These are phyloP conservation scores for Saccopteryx leptura DNA, from an alignment of 2,113 vertebrate genomes.

Conservation along the genomic window DNA sequence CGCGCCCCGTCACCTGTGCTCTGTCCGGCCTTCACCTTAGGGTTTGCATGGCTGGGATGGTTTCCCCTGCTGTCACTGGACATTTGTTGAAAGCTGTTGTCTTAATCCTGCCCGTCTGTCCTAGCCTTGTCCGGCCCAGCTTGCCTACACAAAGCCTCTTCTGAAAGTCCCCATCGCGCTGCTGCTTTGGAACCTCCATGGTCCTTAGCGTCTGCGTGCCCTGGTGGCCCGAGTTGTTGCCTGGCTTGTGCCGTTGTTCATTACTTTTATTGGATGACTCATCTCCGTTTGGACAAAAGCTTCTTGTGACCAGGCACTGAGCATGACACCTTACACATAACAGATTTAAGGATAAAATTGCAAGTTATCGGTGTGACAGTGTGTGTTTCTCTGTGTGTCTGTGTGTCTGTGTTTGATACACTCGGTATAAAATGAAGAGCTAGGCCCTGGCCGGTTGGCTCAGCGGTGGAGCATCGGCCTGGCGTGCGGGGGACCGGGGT, in stretches of 20 bases:
- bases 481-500: too few species aligned
- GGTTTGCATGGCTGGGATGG: neutral
- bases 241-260: neutral
- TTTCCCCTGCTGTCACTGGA: neutral
- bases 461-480: too few species aligned
- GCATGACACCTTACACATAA: neutral
- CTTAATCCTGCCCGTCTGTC: neutral
- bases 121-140: neutral
- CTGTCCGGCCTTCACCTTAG: neutral
- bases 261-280: neutral
- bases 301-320: neutral
- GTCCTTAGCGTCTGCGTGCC: neutral
- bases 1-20: too few species aligned
- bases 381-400: neutral
- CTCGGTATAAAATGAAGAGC: neutral
- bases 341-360: neutral
- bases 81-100: neutral
- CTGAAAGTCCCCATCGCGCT: neutral
- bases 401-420: neutral
- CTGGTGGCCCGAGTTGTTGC: too few species aligned
- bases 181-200: neutral
- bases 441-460: neutral
- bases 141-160: neutral
- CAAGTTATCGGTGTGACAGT: neutral
- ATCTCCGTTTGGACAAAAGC: neutral